phyloP scores from a whole-genome alignment of 2,113 vertebrate genomes.

The Calidris pygmaea region DNA sequence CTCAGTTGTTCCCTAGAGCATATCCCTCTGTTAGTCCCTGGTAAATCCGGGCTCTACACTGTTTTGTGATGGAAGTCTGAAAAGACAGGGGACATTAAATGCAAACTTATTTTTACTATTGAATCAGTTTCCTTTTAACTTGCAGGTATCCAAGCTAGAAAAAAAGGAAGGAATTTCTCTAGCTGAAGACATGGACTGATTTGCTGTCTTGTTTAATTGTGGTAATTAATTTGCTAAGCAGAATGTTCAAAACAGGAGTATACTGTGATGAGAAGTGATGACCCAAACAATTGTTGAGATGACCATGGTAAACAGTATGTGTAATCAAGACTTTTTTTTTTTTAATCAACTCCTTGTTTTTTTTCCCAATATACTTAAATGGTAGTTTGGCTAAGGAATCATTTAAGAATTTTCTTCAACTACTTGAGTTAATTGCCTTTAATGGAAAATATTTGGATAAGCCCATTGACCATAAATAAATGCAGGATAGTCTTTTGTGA shows the following conservation, averaged over 20 bases:
- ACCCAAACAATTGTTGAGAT: neutral
- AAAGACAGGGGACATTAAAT: neutral
- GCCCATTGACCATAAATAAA: neutral
- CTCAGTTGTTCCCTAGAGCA: neutral
- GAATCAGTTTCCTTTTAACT: neutral
- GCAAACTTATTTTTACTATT: neutral
- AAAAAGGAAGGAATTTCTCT: neutral
- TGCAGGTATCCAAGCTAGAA: conserved; percentile 68
- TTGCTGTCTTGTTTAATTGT: neutral
- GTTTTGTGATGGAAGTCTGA: neutral
- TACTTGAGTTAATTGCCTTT: neutral
- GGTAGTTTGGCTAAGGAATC: neutral
- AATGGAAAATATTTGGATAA: neutral
- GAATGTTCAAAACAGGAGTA: neutral
- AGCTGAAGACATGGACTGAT: conserved; percentile 35
- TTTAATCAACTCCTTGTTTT: neutral
- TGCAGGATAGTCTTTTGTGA: neutral
- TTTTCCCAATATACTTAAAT: neutral
- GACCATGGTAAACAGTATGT: neutral
- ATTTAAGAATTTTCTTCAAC: neutral
- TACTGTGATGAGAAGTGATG: neutral
- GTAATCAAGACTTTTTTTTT: neutral
- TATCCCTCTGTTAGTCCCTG: neutral
- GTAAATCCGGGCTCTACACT: neutral
- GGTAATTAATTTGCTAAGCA: neutral